Percentiles rank a stretch among this genome's conserved stretches.
Conservation (phyloP, 2,113 vertebrate species). For the Antennarius striatus region DNA sequence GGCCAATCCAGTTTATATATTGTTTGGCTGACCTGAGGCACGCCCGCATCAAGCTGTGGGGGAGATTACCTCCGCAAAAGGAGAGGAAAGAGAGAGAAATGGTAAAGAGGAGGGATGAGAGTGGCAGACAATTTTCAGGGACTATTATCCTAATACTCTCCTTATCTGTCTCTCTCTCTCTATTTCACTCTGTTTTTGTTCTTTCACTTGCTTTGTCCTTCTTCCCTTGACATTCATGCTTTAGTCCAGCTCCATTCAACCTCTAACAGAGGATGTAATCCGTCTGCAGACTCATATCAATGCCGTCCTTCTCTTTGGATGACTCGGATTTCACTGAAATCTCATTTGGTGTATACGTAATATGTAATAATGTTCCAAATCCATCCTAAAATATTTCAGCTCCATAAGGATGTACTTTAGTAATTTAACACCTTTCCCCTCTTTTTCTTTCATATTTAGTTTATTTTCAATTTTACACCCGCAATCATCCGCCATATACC, state of each 20-base stretch:
- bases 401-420: neutral
- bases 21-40: constrained; percentile 66
- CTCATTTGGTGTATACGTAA: neutral
- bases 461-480: neutral
- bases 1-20: constrained; percentile 79
- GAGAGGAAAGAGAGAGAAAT: constrained; percentile 47
- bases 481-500: too few relatives aligned
- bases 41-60: constrained; percentile 60
- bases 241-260: constrained; percentile 9
- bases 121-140: constrained; percentile 58
- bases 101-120: constrained; percentile 29
- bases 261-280: constrained; percentile 5
- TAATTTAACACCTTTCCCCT: neutral
- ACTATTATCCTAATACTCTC: constrained; percentile 60
- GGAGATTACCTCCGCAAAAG: constrained; percentile 72
- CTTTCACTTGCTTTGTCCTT: constrained; percentile 31
- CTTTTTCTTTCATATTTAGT: too few relatives aligned
- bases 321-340: neutral
- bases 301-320: neutral
- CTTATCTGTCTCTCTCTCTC: constrained; percentile 6
- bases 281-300: constrained; percentile 3
- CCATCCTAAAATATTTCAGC: neutral
- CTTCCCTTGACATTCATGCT: constrained; percentile 8
- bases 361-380: neutral
- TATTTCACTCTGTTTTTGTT: constrained; percentile 34